These are phyloP conservation scores for Pluvianellus socialis DNA, from an alignment of 2,113 vertebrate genomes.

Conservation along the genomic window DNA sequence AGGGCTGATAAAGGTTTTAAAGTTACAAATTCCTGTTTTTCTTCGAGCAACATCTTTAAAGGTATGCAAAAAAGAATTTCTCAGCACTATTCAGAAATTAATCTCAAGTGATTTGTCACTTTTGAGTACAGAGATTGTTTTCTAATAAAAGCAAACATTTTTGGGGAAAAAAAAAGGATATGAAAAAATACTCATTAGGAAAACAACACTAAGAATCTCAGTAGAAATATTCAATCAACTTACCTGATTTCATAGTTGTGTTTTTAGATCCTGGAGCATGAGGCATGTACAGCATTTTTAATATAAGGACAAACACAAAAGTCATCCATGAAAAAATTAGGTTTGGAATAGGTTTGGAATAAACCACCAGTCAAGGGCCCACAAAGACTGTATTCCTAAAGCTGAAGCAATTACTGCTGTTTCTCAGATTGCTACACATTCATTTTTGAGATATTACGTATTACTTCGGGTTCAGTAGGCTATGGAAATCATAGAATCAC, in stretches of 20 bases:
- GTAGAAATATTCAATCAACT: background rate
- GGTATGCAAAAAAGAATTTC: constrained; percentile 43
- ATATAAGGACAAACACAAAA: background rate
- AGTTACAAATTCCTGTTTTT: constrained; percentile 16
- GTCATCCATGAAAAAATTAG: background rate
- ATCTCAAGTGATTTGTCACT: constrained; percentile 38
- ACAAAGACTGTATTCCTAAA: background rate
- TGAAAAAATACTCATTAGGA: constrained; percentile 16
- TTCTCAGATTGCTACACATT: background rate
- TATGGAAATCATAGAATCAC: background rate
- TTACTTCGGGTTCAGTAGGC: background rate
- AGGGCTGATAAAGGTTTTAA: constrained; percentile 9
- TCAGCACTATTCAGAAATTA: background rate
- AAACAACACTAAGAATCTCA: background rate
- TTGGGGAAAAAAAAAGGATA: background rate
- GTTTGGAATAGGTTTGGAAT: background rate
- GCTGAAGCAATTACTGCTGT: background rate
- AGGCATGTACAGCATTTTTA: background rate
- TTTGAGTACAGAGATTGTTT: constrained; percentile 13
- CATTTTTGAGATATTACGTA: background rate
- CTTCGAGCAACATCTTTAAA: constrained; percentile 42
- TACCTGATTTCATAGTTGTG: background rate
- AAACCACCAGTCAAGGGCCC: background rate
- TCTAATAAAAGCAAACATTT: constrained; percentile 40
- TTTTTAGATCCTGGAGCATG: background rate